Conservation (phyloP, 92 coral and sea anemone genomes). For the Palythoa caribaeorum region DNA sequence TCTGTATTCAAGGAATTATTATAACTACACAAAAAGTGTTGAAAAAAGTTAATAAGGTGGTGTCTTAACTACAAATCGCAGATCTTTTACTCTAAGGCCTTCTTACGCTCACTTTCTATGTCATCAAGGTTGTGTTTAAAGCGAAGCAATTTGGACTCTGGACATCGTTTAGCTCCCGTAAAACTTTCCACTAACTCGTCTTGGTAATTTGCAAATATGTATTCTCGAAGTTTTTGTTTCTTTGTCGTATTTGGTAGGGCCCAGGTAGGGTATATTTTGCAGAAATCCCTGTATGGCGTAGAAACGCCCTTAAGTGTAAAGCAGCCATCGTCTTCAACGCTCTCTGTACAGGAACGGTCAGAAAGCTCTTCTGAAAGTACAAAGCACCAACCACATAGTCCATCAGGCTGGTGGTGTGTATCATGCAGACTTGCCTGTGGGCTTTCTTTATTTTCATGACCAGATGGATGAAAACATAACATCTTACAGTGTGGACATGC, state of each 20-base stretch:
- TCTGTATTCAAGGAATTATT: too few species aligned
- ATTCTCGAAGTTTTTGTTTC: background rate
- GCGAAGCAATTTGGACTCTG: background rate
- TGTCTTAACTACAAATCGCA: too few species aligned
- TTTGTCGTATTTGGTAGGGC: background rate
- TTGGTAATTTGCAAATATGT: slow-evolving; percentile 5
- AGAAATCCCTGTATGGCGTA: background rate
- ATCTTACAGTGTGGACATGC: slow-evolving; percentile 30
- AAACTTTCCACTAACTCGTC: background rate
- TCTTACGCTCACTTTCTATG: background rate
- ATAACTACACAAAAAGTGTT: too few species aligned
- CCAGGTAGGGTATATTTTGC: background rate
- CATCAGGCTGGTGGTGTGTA: background rate
- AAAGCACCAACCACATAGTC: background rate
- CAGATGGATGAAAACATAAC: background rate
- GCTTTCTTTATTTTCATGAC: slow-evolving; percentile 4
- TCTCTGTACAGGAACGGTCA: background rate
- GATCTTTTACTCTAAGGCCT: background rate
- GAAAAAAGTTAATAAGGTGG: too few species aligned
- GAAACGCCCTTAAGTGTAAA: background rate
- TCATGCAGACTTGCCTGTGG: background rate
- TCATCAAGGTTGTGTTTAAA: slow-evolving; percentile 18
- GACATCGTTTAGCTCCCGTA: background rate
- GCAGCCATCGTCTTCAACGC: fast-evolving
- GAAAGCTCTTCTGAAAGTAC: fast-evolving